Conservation (phyloP, 2,113 vertebrate genomes). For the Gallinago paraguaiae region DNA sequence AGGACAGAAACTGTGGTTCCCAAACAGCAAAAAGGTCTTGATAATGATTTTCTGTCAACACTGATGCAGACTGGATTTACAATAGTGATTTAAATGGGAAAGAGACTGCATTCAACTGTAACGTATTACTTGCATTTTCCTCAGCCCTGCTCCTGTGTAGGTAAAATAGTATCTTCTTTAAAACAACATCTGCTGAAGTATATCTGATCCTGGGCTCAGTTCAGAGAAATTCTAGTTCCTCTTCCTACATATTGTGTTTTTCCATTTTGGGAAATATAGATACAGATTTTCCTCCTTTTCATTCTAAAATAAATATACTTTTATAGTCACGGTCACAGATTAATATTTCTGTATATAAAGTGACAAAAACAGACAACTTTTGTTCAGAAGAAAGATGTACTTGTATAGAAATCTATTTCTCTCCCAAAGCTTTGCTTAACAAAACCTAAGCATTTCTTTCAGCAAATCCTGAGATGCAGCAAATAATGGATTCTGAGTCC, state of each 20-base stretch:
- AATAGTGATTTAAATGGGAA: neutral
- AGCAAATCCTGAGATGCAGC: neutral
- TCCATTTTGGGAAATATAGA: neutral
- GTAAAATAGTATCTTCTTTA: neutral
- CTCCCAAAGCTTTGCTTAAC: neutral
- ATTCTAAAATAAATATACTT: neutral
- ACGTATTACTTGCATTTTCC: neutral
- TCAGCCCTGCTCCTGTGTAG: neutral
- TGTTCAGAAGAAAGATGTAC: neutral
- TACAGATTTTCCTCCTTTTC: neutral
- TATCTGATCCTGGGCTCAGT: neutral
- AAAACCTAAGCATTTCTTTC: neutral
- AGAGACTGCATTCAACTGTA: neutral
- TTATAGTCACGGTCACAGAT: neutral
- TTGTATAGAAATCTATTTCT: neutral
- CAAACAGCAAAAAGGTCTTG: neutral
- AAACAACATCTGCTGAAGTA: neutral
- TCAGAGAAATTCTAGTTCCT: neutral
- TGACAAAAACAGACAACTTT: neutral
- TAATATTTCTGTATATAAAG: neutral
- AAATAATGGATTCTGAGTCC: neutral
- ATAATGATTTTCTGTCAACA: neutral
- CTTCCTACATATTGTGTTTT: neutral
- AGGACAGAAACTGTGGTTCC: neutral
- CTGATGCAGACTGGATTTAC: neutral